Percentiles rank a stretch among this genome's conserved stretches.
These are phyloP conservation scores for Stigmatopora nigra DNA, from an alignment of 2,113 vertebrate species.

Conservation along the genomic window DNA sequence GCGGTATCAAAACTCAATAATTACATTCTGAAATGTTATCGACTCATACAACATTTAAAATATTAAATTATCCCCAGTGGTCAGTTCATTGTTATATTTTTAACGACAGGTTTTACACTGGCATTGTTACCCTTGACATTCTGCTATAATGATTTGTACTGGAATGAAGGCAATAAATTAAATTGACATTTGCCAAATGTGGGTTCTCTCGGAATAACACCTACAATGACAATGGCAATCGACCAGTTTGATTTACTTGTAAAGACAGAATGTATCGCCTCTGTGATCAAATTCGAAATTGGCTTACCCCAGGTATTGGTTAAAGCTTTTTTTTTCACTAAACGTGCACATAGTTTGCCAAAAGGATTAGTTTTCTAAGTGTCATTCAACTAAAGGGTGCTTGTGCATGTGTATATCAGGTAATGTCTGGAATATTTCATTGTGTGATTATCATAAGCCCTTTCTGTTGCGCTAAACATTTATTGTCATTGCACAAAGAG, in stretches of 20 bases:
- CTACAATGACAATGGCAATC: conserved; percentile 26
- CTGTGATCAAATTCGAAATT: conserved; percentile 52
- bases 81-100: conserved; percentile 28
- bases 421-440: conserved; percentile 33
- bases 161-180: conserved; percentile 39
- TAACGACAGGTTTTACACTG: conserved; percentile 7
- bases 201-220: conserved; percentile 7
- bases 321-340: conserved; percentile 54
- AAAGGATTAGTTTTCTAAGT: conserved; percentile 48
- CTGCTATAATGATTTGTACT: conserved; percentile 38
- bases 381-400: conserved; percentile 34
- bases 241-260: conserved; percentile 45
- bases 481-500: conserved; percentile 26
- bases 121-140: conserved; percentile 28
- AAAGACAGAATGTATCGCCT: conserved; percentile 52
- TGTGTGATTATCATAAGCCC: conserved; percentile 29
- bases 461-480: conserved; percentile 19
- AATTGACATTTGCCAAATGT: conserved; percentile 42
- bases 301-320: conserved; percentile 47
- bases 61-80: conserved; percentile 22
- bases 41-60: conserved; percentile 21
- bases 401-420: conserved; percentile 41
- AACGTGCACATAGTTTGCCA: conserved; percentile 51
- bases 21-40: conserved; percentile 34
- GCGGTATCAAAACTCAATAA: conserved; percentile 27